Evolutionary conservation across 2,888 invertebrate genomes (phyloP).

Genomic region (Agonopterix alstromeriana): DNA sequence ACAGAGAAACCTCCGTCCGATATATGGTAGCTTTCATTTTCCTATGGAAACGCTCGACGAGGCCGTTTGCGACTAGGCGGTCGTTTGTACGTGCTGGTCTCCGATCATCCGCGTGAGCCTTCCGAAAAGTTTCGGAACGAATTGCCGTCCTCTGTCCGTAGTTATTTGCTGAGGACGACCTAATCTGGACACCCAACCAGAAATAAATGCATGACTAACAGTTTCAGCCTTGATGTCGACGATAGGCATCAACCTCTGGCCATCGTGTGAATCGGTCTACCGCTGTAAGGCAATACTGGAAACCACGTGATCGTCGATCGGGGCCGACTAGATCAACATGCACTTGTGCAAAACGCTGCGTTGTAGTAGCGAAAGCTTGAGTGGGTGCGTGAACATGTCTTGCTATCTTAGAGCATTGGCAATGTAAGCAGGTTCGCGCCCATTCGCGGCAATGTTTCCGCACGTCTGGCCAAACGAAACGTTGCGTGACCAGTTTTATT

Average conservation of each 20-base stretch:
- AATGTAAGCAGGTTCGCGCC: too few relatives aligned
- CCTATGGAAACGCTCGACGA: constrained; percentile 14
- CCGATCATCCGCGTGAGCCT: constrained; percentile 2
- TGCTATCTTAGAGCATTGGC: too few relatives aligned
- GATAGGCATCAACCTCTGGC: constrained; percentile 19
- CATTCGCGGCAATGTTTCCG: too few relatives aligned
- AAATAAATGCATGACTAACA: constrained; percentile 9
- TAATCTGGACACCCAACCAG: constrained; percentile 17
- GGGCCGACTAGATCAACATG: constrained; percentile 44
- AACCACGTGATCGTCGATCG: constrained; percentile 11
- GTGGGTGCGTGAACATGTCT: too few relatives aligned
- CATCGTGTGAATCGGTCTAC: constrained; percentile 23
- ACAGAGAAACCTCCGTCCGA: too few relatives aligned
- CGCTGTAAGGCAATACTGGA: constrained; percentile 18
- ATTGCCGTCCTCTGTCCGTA: constrained; percentile 17
- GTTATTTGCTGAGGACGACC: constrained; percentile 12
- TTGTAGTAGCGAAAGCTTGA: constrained; percentile 5
- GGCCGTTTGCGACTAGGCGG: constrained; percentile 11
- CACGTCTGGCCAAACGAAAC: too few relatives aligned
- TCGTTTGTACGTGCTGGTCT: constrained; percentile 4
- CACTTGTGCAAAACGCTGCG: constrained; percentile 13
- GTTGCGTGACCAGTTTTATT: too few relatives aligned
- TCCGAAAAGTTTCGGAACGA: constrained; percentile 14
- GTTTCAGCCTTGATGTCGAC: constrained; percentile 13
- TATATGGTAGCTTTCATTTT: constrained; percentile 14